phyloP scores from a whole-genome alignment of 2,888 invertebrate species.

The Orchesellides sinensis region DNA sequence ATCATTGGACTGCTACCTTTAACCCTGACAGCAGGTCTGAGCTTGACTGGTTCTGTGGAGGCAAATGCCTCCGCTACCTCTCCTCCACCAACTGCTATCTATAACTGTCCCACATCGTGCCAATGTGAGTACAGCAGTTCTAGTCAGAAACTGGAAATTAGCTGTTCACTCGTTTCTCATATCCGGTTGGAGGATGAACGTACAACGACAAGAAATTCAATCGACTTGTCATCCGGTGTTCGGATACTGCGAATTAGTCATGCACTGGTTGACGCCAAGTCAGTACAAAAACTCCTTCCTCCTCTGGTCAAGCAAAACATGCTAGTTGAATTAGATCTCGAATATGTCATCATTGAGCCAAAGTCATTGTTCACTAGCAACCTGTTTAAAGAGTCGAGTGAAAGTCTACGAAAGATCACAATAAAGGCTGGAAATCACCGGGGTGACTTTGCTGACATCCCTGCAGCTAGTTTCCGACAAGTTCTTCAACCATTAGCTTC shows the following conservation, averaged over 20 bases:
- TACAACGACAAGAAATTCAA: background rate
- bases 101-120: slow-evolving; percentile 57
- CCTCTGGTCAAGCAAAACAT: slow-evolving; percentile 35
- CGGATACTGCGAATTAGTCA: slow-evolving; percentile 42
- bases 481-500: slow-evolving; percentile 50
- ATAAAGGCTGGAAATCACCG: slow-evolving; percentile 35
- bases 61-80: background rate
- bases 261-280: slow-evolving; percentile 47
- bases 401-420: slow-evolving; percentile 62
- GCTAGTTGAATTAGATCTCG: slow-evolving; percentile 65
- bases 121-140: slow-evolving; percentile 63
- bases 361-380: slow-evolving; percentile 64
- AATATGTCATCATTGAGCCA: slow-evolving; percentile 65
- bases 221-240: slow-evolving; percentile 46
- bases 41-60: slow-evolving; percentile 19
- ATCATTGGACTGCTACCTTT: slow-evolving; percentile 36
- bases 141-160: slow-evolving; percentile 60
- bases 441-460: background rate
- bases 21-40: slow-evolving; percentile 40
- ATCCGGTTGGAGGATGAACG: too few relatives aligned
- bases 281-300: slow-evolving; percentile 38
- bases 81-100: slow-evolving; percentile 3
- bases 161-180: slow-evolving; percentile 36
- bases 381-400: slow-evolving; percentile 48
- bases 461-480: slow-evolving; percentile 13